phyloP scores from a whole-genome alignment of 2,888 invertebrate genomes.

The Ctenicera cuprea region DNA sequence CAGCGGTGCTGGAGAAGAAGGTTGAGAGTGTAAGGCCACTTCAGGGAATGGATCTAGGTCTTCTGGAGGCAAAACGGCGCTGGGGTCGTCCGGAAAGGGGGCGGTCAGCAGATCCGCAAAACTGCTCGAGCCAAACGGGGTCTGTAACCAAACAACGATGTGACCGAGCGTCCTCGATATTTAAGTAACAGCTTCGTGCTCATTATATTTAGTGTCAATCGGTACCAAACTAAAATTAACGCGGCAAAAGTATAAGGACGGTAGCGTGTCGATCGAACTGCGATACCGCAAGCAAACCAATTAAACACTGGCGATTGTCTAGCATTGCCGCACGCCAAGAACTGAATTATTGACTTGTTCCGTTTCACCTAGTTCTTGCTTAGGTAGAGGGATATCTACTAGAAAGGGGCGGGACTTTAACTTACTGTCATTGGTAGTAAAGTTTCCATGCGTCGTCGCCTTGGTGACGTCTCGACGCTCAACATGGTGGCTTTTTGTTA shows the following conservation, averaged over 20 bases:
- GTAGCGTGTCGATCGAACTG: slow-evolving; percentile 47
- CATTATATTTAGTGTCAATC: slow-evolving; percentile 57
- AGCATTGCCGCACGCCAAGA: slow-evolving; percentile 49
- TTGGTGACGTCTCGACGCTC: slow-evolving; percentile 64
- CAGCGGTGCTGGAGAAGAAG: slow-evolving; percentile 75
- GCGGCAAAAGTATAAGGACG: slow-evolving; percentile 53
- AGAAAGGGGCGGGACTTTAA: slow-evolving; percentile 62
- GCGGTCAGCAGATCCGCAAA: slow-evolving; percentile 86
- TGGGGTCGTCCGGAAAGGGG: slow-evolving; percentile 83
- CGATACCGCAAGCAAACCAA: slow-evolving; percentile 42
- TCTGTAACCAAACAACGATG: slow-evolving; percentile 76
- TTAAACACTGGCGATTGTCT: slow-evolving; percentile 44
- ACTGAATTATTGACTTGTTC: slow-evolving; percentile 62
- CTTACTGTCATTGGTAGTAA: slow-evolving; percentile 62
- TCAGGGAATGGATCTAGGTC: slow-evolving; percentile 85
- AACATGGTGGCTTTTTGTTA: slow-evolving; percentile 57
- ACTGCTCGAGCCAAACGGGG: slow-evolving; percentile 85
- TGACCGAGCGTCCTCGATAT: slow-evolving; percentile 56
- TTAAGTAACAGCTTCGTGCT: slow-evolving; percentile 55
- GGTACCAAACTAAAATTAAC: slow-evolving; percentile 59
- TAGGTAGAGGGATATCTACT: slow-evolving; percentile 59
- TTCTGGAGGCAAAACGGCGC: slow-evolving; percentile 79
- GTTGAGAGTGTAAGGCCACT: slow-evolving; percentile 73
- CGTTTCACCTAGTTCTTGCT: slow-evolving; percentile 61
- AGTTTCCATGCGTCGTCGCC: slow-evolving; percentile 64